A percentile compares a stretch with the other conserved stretches of the same genome.
These are phyloP conservation scores for Ceyx margarethae DNA, from an alignment of 2,113 vertebrate genomes.

Conservation along the genomic window DNA sequence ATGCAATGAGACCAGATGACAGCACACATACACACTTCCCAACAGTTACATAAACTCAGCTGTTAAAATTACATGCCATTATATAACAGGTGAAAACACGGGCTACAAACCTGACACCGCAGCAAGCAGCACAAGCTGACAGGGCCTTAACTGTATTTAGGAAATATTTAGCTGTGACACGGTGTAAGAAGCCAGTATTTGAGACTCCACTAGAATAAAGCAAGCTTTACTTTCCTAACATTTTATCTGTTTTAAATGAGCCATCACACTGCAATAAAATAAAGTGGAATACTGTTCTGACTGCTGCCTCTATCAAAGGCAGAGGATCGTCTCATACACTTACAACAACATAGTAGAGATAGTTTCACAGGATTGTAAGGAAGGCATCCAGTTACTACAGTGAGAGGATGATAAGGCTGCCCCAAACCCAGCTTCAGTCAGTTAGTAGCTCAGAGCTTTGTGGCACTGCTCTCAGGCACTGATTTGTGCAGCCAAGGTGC, in stretches of 20 bases:
- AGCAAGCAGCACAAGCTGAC: not conserved
- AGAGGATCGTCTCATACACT: not conserved
- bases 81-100: slow-evolving; percentile 42
- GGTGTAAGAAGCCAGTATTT: not conserved
- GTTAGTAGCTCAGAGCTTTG: not conserved
- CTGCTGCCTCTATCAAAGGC: not conserved
- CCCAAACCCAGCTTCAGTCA: not conserved
- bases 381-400: not conserved
- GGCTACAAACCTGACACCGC: slow-evolving; percentile 32
- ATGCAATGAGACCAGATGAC: not conserved
- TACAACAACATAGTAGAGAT: not conserved
- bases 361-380: not conserved
- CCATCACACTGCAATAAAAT: not conserved
- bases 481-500: not conserved
- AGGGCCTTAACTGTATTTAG: not conserved
- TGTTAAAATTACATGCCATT: slow-evolving; percentile 48
- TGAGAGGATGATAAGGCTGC: not conserved
- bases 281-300: not conserved
- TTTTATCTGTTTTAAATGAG: not conserved
- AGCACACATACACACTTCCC: not conserved
- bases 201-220: not conserved
- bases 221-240: not conserved
- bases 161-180: not conserved
- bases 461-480: not conserved
- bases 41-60: slow-evolving; percentile 36